A percentile compares a stretch with the other conserved stretches of the same genome.
Evolutionary conservation across 2,888 invertebrate species (phyloP).

Genomic region (Meganola albula): DNA sequence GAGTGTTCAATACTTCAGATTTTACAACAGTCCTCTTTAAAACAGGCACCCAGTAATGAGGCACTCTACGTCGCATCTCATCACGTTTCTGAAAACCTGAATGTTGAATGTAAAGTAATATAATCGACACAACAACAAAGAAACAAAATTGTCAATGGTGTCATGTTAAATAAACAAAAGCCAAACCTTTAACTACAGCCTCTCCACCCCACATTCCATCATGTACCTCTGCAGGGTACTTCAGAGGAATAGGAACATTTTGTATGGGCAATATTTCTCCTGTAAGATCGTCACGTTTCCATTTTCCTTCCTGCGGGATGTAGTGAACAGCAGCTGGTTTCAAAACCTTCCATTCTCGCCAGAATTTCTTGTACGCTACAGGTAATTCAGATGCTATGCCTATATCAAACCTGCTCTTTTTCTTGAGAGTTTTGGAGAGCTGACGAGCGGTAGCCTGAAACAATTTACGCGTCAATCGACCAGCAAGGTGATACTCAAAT

Average conservation of each 20-base stretch:
- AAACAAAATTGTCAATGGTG: too few species aligned
- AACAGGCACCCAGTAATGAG: constrained; percentile 92
- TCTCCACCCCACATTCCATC: constrained; percentile 98
- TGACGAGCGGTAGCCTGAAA: constrained; percentile 68
- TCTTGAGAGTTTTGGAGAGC: constrained; percentile 69
- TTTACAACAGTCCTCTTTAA: constrained; percentile 89
- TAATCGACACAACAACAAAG: too few species aligned
- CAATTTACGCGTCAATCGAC: constrained; percentile 17
- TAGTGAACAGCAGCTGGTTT: constrained; percentile 82
- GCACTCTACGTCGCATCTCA: constrained; percentile 80
- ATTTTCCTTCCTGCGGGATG: constrained; percentile 84
- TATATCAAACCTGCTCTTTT: constrained; percentile 77
- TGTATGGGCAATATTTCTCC: constrained; percentile 85
- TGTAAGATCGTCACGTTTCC: constrained; percentile 83
- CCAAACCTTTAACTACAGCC: constrained; percentile 87
- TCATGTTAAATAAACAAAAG: too few species aligned
- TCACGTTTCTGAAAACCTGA: constrained; percentile 83
- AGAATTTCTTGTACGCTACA: constrained; percentile 90
- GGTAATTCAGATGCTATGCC: constrained; percentile 85
- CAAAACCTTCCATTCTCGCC: constrained; percentile 87
- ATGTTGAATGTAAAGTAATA: too few species aligned
- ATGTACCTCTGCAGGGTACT: constrained; percentile 87
- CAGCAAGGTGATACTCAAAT: constrained; percentile 34
- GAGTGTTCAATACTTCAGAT: constrained; percentile 92
- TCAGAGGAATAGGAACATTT: constrained; percentile 85